A percentile compares a stretch with the other conserved stretches of the same genome.
Evolutionary conservation across 2,888 invertebrate species (phyloP).

Genomic region (Pyralis farinalis): DNA sequence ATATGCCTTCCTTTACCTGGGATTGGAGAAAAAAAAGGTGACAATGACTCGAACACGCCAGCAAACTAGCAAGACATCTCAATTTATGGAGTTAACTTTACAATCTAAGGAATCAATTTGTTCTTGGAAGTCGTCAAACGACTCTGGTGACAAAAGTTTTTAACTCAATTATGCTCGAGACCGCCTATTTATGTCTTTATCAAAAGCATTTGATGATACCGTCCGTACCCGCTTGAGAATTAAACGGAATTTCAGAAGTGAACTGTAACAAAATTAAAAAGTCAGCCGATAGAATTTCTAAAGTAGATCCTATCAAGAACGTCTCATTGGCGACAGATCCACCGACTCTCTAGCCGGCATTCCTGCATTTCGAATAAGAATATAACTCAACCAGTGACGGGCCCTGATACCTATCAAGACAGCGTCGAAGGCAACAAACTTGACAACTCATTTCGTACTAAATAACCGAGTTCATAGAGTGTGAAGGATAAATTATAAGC

Average conservation of each 20-base stretch:
- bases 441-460: slow-evolving; percentile 64
- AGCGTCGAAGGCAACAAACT: slow-evolving; percentile 44
- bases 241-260: slow-evolving; percentile 1
- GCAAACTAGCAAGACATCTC: slow-evolving; percentile 68
- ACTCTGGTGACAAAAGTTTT: slow-evolving; percentile 38
- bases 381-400: slow-evolving; percentile 47
- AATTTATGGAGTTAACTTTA: slow-evolving; percentile 57
- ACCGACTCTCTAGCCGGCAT: slow-evolving; percentile 52
- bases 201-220: slow-evolving; percentile 43
- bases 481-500: slow-evolving; percentile 70
- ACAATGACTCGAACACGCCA: slow-evolving; percentile 60
- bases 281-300: slow-evolving; percentile 25
- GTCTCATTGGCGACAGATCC: slow-evolving; percentile 59
- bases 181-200: slow-evolving; percentile 42
- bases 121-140: slow-evolving; percentile 35
- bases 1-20: slow-evolving; percentile 66
- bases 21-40: slow-evolving; percentile 56
- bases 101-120: slow-evolving; percentile 39
- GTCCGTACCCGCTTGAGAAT: slow-evolving; percentile 21
- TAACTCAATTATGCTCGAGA: slow-evolving; percentile 33
- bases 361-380: slow-evolving; percentile 59
- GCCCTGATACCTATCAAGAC: slow-evolving; percentile 45
- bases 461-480: slow-evolving; percentile 50
- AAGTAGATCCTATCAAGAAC: slow-evolving; percentile 42
- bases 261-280: slow-evolving; percentile 18